Evolutionary conservation across 2,888 invertebrate species (phyloP), one percentile per base, ranked within the genome.

Genomic region (Camponotus fellah): DNA sequence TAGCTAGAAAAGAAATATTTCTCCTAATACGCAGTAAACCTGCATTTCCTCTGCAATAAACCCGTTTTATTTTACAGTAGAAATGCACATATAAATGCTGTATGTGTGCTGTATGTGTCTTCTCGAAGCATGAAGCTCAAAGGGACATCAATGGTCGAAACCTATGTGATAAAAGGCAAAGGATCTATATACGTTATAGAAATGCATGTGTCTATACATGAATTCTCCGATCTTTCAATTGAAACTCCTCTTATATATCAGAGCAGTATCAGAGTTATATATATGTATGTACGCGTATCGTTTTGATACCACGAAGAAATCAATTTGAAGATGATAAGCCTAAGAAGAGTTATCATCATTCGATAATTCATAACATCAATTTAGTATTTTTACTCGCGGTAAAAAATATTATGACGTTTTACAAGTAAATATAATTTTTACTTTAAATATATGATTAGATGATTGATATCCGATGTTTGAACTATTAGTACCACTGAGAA

Each of bases 141-240:
- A 34, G 26, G 5, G 26, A 37, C 37, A 5, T 3, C 56, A 3
- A 9, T 32, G 10, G 2, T 17, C 46, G 49, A 21, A 37, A 56
- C n/a, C 2, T 56, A 21, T 26, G 37, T 17, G 10, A 40, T 17
- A 72, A 72, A 56, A 72, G 17, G 17, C 17, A 26, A 40, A 17
- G 40, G 17, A 72, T 40, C 26, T 40, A 40, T 71, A 26, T 71
- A 53, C 37, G 69, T n/a, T 17, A 53, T 14, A 69, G 49, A 71
- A 53, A 71, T 56, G 37, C n/a, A 21, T 6, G 10, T 3, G 37
- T 71, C 14, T 8, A 0, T 34, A 14, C 17, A 53, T 8, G n/a
- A 53, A 8, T n/a, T 71, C 21, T 37, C n/a, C 32, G 17, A 69
- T 69, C 49, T 34, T 32, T 10, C 37, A 56, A 56, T 26, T 37